These are phyloP conservation scores for Odontophorus gujanensis DNA, from an alignment of 2,113 vertebrate genomes.

Conservation along the genomic window DNA sequence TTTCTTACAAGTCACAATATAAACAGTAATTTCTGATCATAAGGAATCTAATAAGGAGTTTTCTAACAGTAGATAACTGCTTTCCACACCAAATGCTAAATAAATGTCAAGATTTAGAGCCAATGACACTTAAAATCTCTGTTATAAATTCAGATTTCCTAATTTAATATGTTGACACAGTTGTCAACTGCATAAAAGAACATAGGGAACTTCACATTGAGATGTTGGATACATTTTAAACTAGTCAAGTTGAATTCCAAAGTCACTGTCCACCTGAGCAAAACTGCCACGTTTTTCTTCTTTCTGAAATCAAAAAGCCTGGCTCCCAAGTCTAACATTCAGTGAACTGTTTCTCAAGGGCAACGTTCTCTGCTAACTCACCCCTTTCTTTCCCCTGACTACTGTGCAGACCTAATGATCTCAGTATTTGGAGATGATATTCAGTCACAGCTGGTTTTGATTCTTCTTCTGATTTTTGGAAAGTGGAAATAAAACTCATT, in stretches of 20 bases:
- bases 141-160: neutral
- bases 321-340: neutral
- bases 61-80: neutral
- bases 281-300: neutral
- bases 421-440: neutral
- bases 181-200: neutral
- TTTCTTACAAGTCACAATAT: neutral
- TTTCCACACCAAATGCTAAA: slow-evolving; percentile 26
- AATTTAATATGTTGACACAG: neutral
- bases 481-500: neutral
- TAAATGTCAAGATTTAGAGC: slow-evolving; percentile 34
- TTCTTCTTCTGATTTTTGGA: neutral
- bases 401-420: neutral
- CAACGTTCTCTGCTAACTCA: neutral
- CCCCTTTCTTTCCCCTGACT: neutral
- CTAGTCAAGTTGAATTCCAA: neutral
- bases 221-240: neutral
- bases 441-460: neutral
- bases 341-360: neutral
- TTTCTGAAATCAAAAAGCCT: neutral
- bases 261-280: neutral
- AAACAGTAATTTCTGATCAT: neutral
- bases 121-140: slow-evolving; percentile 18
- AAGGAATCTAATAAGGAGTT: neutral
- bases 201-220: neutral